Evolutionary conservation across 2,797 vertebrate genomes (phyloP), one percentile per base, ranked within the genome.

Genomic region (Malurus leucopterus): DNA sequence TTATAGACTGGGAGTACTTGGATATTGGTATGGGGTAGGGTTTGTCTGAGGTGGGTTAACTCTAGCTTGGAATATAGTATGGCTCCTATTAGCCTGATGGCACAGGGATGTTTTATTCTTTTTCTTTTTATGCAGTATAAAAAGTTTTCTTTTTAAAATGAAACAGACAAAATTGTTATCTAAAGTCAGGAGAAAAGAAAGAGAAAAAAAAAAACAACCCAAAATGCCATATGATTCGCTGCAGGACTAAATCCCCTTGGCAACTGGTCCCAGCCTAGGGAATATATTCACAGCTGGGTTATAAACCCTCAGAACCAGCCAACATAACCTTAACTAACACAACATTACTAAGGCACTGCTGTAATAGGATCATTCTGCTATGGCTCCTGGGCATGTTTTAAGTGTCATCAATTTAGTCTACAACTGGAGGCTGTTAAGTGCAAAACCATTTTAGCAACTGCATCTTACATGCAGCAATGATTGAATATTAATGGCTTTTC

Each of bases 331-430:
- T 91, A 94, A 95, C 84, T 91, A 94, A 90, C 55, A 77, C 54
- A 80, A 62, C 14, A 29, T 88, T 78, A 67, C 65, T 71, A 75
- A 90, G 70, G 59, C 70, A 63, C 9, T 80, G 51, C n/a, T 71
- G 67, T 91, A 93, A 92, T 87, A 78, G 34, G 84, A 91, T 87
- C 89, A 43, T 93, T 90, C 84, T 88, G 43, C 75, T 76, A 54
- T 79, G 86, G 77, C 88, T 95, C 61, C 61, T 91, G 81, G 90
- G 74, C 86, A 86, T 55, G 23, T 91, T 84, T 91, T 91, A 89
- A 87, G 91, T 89, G 75, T 86, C 76, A 90, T 95, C 90, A 87
- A 73, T 95, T 91, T 86, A 85, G 78, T 74, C 84, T 89, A 63
- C 59, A 83, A 78, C 88, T 91, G 86, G 73, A 89, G 70, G 84